Evolutionary conservation across 2,113 vertebrate species (phyloP).

Genomic region (Salminus brasiliensis): DNA sequence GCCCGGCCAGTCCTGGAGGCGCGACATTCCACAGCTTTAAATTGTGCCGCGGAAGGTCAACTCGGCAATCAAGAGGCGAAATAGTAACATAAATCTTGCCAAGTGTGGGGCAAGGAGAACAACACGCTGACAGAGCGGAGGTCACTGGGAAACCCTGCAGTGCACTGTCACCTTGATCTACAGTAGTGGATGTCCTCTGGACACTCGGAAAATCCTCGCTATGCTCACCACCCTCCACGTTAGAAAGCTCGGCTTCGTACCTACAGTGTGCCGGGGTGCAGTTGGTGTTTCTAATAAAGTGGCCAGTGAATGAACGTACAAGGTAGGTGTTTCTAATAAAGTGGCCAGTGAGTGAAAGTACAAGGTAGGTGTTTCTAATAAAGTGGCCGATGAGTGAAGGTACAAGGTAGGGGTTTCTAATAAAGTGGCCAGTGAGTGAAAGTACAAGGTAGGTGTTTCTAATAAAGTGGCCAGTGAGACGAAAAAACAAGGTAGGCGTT

Average conservation of each 20-base stretch:
- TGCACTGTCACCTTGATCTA: background rate
- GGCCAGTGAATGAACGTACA: too few relatives aligned
- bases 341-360: too few relatives aligned
- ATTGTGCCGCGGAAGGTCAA: background rate
- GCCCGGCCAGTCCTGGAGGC: background rate
- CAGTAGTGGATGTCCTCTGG: background rate
- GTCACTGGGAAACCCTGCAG: background rate
- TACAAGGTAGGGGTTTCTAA: background rate
- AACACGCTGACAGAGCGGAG: background rate
- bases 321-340: too few relatives aligned
- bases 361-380: background rate
- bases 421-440: background rate
- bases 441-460: too few relatives aligned
- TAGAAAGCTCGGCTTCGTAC: background rate
- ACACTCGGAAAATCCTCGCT: background rate
- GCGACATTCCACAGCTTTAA: background rate
- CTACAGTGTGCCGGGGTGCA: background rate
- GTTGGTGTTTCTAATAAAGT: too few relatives aligned
- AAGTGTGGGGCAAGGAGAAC: background rate
- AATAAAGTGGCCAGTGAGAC: too few relatives aligned
- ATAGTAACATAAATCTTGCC: slow-evolving; percentile 7
- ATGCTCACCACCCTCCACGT: background rate
- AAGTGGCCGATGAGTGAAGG: background rate
- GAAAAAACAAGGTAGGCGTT: too few relatives aligned
- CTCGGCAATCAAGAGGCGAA: background rate